phyloP scores from a whole-genome alignment of 2,797 vertebrate genomes.

The Sphenodon punctatus region DNA sequence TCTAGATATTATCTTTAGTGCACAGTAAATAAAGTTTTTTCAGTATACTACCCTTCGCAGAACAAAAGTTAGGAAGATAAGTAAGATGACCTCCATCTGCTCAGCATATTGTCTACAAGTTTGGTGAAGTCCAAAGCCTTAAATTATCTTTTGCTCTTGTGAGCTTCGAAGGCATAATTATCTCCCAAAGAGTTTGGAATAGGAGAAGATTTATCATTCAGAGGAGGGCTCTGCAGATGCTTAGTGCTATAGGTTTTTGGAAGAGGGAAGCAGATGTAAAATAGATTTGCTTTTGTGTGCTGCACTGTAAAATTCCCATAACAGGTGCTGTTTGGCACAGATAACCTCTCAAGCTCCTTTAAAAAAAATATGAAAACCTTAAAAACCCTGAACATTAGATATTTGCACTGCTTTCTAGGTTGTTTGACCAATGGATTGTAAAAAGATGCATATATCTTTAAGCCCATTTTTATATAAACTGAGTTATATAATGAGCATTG shows the following conservation, averaged over 20 bases:
- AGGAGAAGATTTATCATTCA: conserved; percentile 64
- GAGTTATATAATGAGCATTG: not conserved
- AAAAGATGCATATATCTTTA: not conserved
- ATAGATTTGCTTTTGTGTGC: conserved; percentile 50
- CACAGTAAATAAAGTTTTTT: conserved; percentile 16
- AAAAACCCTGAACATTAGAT: not conserved
- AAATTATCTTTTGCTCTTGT: conserved; percentile 61
- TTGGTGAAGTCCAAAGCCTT: conserved; percentile 64
- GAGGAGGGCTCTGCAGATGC: conserved; percentile 34
- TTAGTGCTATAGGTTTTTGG: conserved; percentile 32
- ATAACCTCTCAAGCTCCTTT: conserved; percentile 25
- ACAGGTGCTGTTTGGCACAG: conserved; percentile 3
- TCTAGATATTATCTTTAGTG: conserved; percentile 16
- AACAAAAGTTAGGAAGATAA: conserved; percentile 58
- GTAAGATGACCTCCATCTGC: conserved; percentile 69
- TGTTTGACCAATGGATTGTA: not conserved
- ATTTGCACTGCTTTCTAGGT: not conserved
- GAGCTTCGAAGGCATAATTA: conserved; percentile 65
- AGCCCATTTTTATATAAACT: not conserved
- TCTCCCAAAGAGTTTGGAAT: conserved; percentile 60
- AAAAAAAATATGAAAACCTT: not conserved
- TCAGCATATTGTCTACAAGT: conserved; percentile 63
- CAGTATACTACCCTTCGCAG: not conserved
- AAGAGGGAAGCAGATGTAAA: conserved; percentile 62
- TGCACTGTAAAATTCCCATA: conserved; percentile 42